Conservation (phyloP, 2,113 vertebrate genomes). For the Semicossyphus pulcher region DNA sequence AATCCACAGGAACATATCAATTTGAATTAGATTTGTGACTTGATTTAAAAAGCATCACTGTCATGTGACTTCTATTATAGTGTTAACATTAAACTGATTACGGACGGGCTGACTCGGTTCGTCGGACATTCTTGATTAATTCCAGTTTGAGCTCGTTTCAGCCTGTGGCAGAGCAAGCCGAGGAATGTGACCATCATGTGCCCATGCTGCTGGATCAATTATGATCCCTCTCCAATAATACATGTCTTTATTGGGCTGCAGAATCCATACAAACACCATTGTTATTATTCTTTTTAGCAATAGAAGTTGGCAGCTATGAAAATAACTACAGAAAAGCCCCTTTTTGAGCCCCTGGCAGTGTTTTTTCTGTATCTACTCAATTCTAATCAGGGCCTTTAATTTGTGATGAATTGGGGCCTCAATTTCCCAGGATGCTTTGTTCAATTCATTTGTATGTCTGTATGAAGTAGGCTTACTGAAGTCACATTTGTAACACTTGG, state of each 20-base stretch:
- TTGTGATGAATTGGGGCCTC: not conserved
- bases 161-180: conserved; percentile 7
- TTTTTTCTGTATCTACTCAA: not conserved
- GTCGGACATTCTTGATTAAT: not conserved
- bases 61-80: not conserved
- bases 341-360: not conserved
- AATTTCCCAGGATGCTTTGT: not conserved
- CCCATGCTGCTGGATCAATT: not conserved
- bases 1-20: too few species aligned
- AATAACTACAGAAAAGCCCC: not conserved
- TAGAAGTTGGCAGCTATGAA: not conserved
- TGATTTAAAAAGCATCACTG: too few species aligned
- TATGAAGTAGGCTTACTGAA: not conserved
- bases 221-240: not conserved
- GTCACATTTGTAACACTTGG: not conserved
- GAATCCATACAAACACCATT: not conserved
- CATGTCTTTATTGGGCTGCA: not conserved
- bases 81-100: conserved; percentile 4
- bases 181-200: not conserved
- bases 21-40: too few species aligned
- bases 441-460: not conserved
- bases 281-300: not conserved
- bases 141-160: conserved; percentile 5
- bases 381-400: not conserved
- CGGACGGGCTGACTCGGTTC: not conserved